A percentile compares a stretch with the other conserved stretches of the same genome.
These are phyloP conservation scores for Spea hammondii DNA, from an alignment of 2,797 vertebrate genomes.

Conservation along the genomic window DNA sequence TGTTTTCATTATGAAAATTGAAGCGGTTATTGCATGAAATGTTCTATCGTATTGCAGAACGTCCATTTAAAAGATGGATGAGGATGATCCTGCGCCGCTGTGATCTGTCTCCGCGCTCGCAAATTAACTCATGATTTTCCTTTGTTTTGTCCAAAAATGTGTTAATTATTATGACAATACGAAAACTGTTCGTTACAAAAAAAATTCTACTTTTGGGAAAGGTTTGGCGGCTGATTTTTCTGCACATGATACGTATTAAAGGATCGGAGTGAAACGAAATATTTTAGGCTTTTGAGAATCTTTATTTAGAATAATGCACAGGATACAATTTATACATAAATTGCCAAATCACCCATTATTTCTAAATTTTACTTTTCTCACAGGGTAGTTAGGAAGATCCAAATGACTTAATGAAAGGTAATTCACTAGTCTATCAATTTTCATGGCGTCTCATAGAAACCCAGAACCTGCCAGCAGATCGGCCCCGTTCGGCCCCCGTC, in stretches of 20 bases:
- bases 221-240: not conserved
- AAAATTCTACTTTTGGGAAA: not conserved
- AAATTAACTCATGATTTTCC: slow-evolving; percentile 14
- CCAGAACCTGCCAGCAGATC: too few relatives aligned
- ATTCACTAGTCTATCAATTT: too few relatives aligned
- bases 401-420: too few relatives aligned
- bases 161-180: slow-evolving; percentile 12
- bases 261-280: too few relatives aligned
- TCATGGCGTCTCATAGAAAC: too few relatives aligned
- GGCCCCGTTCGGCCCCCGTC: too few relatives aligned
- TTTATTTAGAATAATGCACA: too few relatives aligned
- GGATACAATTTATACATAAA: too few relatives aligned
- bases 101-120: not conserved
- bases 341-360: too few relatives aligned
- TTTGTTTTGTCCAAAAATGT: slow-evolving; percentile 29
- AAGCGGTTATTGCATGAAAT: not conserved
- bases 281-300: too few relatives aligned
- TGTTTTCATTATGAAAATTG: not conserved
- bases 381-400: too few relatives aligned
- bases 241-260: slow-evolving; percentile 8
- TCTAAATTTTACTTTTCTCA: too few relatives aligned
- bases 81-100: not conserved
- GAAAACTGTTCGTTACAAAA: not conserved
- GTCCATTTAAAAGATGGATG: not conserved
- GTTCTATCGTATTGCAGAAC: not conserved